Evolutionary conservation across 2,888 invertebrate genomes (phyloP).

Genomic region (Seira musarum): DNA sequence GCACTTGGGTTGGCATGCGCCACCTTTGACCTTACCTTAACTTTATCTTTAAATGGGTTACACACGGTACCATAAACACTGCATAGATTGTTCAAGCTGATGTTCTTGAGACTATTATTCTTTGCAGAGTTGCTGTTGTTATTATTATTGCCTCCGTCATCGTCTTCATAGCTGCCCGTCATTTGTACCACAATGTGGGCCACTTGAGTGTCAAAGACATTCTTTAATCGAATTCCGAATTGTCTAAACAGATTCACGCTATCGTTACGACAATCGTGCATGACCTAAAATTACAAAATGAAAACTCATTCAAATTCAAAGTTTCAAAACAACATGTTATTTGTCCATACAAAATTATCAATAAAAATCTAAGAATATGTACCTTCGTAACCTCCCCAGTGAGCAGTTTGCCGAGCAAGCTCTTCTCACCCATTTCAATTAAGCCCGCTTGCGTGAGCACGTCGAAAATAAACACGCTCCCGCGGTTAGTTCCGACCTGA

Average conservation of each 20-base stretch:
- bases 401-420: conserved; percentile 34
- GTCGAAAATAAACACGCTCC: conserved; percentile 90
- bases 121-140: background rate
- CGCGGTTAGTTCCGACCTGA: conserved; percentile 81
- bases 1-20: no score
- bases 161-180: conserved; percentile 80
- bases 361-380: conserved; percentile 3
- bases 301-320: no score
- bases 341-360: no score
- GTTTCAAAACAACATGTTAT: no score
- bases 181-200: conserved; percentile 90
- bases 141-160: background rate
- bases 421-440: conserved; percentile 76
- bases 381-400: background rate
- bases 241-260: conserved; percentile 90
- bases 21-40: conserved; percentile 67
- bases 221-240: conserved; percentile 85
- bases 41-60: conserved; percentile 92
- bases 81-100: conserved; percentile 92
- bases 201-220: conserved; percentile 93
- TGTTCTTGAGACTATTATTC: conserved; percentile 86
- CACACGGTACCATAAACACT: conserved; percentile 89
- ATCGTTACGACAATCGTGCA: conserved; percentile 94
- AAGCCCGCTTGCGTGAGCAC: conserved; percentile 85
- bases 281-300: conserved; percentile 75